These are phyloP conservation scores for Himantopus leucocephalus DNA, from an alignment of 2,113 vertebrate species.

Conservation along the genomic window DNA sequence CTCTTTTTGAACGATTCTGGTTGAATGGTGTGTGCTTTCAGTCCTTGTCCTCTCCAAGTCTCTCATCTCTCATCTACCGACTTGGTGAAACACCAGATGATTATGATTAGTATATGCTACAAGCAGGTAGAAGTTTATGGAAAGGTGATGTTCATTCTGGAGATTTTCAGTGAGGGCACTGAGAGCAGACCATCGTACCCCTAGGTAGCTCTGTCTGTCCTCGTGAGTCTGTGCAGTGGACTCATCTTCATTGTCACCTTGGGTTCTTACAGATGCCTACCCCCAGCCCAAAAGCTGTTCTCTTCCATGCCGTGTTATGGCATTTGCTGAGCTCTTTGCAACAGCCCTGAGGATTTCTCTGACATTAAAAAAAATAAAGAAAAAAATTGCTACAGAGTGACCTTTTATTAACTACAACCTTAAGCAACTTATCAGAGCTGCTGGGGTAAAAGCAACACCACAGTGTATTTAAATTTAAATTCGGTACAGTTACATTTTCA, in stretches of 20 bases:
- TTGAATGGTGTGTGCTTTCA: not conserved
- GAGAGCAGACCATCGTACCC: not conserved
- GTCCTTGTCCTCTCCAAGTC: not conserved
- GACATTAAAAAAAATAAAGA: conserved; percentile 46
- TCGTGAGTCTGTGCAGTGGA: not conserved
- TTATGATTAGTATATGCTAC: accelerated
- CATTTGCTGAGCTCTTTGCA: not conserved
- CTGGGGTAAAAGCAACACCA: not conserved
- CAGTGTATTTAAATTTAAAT: not conserved
- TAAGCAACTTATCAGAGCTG: not conserved
- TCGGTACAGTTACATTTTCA: not conserved
- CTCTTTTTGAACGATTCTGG: not conserved
- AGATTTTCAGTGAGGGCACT: accelerated
- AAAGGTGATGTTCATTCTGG: not conserved
- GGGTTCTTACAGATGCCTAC: not conserved
- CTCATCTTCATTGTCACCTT: not conserved
- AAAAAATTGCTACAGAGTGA: not conserved
- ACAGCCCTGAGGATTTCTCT: conserved; percentile 17
- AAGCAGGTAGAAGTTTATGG: not conserved
- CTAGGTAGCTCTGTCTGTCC: not conserved
- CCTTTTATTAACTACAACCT: conserved; percentile 47
- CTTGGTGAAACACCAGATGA: not conserved
- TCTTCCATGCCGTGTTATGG: not conserved
- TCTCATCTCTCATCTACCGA: not conserved
- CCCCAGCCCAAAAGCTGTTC: not conserved